These are phyloP conservation scores for Microcaecilia unicolor DNA, from an alignment of 2,797 vertebrate genomes.

Conservation along the genomic window DNA sequence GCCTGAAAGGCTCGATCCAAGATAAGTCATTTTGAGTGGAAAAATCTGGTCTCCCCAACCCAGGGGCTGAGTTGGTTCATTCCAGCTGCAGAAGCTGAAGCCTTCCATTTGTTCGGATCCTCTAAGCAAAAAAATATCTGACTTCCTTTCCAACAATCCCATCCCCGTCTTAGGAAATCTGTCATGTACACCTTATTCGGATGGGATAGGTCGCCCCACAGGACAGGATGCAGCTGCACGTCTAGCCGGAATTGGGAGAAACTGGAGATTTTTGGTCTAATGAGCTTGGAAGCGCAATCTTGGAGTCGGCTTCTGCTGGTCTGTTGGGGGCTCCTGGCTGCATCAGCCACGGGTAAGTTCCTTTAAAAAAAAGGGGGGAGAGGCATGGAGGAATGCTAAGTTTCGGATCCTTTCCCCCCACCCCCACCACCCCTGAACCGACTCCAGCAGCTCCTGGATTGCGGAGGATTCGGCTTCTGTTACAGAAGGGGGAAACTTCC, in stretches of 20 bases:
- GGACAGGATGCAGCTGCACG: slow-evolving; percentile 70
- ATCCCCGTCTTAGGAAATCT: too few species aligned
- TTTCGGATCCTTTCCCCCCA: too few species aligned
- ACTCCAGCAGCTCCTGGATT: too few species aligned
- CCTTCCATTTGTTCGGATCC: slow-evolving; percentile 90
- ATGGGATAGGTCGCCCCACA: slow-evolving; percentile 36
- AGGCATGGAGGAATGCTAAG: too few species aligned
- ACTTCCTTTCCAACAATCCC: slow-evolving; percentile 37
- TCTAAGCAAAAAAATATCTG: slow-evolving; percentile 67
- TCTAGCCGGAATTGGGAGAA: slow-evolving; percentile 59
- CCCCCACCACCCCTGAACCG: too few species aligned
- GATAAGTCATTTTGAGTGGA: slow-evolving; percentile 41
- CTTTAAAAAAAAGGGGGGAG: too few species aligned
- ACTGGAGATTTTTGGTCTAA: slow-evolving; percentile 70
- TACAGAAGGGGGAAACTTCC: too few species aligned
- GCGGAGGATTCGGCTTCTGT: too few species aligned
- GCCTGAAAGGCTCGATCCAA: slow-evolving; percentile 49
- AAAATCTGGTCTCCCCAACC: slow-evolving; percentile 53
- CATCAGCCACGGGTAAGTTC: slow-evolving; percentile 82
- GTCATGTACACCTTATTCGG: slow-evolving; percentile 58
- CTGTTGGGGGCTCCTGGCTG: slow-evolving; percentile 69
- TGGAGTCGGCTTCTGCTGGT: slow-evolving; percentile 78
- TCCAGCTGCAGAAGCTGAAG: slow-evolving; percentile 91
- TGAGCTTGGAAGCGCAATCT: slow-evolving; percentile 69
- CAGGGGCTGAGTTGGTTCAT: slow-evolving; percentile 89